These are phyloP conservation scores for Malurus melanocephalus DNA, from an alignment of 2,113 vertebrate species.

Conservation along the genomic window DNA sequence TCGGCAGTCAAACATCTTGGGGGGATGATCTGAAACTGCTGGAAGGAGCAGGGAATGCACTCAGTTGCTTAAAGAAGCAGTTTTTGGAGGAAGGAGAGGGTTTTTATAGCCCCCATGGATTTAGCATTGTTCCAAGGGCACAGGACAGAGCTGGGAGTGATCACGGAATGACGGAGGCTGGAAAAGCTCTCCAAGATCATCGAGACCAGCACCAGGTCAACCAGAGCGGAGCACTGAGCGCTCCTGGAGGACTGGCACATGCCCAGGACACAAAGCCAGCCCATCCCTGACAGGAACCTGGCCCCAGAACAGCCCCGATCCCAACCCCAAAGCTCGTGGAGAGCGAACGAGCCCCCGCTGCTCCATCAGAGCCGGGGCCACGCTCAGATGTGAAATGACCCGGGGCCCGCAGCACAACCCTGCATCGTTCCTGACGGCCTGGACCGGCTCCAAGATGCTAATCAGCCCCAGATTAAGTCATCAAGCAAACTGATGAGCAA, in stretches of 20 bases:
- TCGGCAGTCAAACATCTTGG: rapidly evolving
- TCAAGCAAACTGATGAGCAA: conserved; percentile 54
- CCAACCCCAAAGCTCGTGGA: rapidly evolving
- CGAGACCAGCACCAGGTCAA: rapidly evolving
- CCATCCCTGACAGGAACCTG: neutral
- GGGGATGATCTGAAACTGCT: neutral
- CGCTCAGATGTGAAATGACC: neutral
- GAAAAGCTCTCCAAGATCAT: neutral
- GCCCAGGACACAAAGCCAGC: neutral
- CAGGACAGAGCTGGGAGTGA: rapidly evolving
- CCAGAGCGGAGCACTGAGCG: neutral
- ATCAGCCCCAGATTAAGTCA: conserved; percentile 60
- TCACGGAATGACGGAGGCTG: neutral
- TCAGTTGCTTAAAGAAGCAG: neutral
- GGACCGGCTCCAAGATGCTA: conserved; percentile 36
- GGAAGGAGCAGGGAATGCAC: neutral
- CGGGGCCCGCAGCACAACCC: neutral
- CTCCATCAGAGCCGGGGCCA: neutral
- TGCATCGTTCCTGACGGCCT: conserved; percentile 20
- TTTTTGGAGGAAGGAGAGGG: neutral
- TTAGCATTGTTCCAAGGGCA: neutral
- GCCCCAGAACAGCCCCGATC: neutral
- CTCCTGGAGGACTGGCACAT: rapidly evolving
- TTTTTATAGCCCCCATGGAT: neutral
- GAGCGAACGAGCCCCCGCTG: rapidly evolving